Percentiles rank a stretch among this genome's conserved stretches.
phyloP scores from a whole-genome alignment of 2,797 vertebrate species.

The Novumbra hubbsi region DNA sequence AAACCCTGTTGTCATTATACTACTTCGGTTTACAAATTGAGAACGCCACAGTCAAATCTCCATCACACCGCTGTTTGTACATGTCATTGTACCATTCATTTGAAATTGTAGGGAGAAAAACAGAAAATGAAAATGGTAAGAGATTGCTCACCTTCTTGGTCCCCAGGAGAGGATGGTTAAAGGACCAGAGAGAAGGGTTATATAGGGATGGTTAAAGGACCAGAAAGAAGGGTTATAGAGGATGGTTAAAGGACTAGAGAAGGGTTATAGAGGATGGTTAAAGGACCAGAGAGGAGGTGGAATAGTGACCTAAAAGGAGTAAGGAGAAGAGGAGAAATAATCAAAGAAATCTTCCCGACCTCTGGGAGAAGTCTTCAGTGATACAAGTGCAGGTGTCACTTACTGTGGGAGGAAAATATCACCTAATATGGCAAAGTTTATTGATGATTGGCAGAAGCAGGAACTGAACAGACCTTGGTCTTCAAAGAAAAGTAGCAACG shows the following conservation, averaged over 20 bases:
- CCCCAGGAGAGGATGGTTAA: slow-evolving; percentile 5
- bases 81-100: background rate
- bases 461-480: background rate
- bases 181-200: background rate
- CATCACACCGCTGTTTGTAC: background rate
- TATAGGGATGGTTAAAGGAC: too few relatives aligned
- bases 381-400: background rate
- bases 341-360: background rate
- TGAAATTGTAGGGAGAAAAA: background rate
- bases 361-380: slow-evolving; percentile 1
- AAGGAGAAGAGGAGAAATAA: background rate
- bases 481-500: background rate
- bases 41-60: slow-evolving; percentile 1
- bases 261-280: slow-evolving; percentile 1
- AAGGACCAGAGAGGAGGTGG: background rate
- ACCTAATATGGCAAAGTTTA: background rate
- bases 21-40: slow-evolving; percentile 4
- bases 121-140: slow-evolving; percentile 3
- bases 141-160: slow-evolving; percentile 1
- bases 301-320: background rate
- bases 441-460: background rate
- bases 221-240: background rate
- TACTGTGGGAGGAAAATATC: background rate
- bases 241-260: too few relatives aligned
- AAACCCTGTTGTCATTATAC: background rate